Evolutionary conservation across 2,113 vertebrate genomes (phyloP).

Genomic region (Melozone crissalis): DNA sequence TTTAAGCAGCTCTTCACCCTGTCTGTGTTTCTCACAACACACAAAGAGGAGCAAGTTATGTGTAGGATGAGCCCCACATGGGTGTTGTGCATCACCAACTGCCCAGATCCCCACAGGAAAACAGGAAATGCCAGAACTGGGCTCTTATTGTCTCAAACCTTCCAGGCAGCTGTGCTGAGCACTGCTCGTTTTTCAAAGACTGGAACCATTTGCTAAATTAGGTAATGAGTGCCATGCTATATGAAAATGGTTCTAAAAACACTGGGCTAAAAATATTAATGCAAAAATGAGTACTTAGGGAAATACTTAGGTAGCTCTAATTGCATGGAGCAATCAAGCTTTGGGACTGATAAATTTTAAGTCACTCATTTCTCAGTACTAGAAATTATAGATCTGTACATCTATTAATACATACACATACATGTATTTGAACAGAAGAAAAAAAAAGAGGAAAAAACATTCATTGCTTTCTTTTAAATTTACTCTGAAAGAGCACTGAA

Average conservation of each 20-base stretch:
- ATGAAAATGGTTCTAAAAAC: neutral
- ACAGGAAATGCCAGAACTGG: neutral
- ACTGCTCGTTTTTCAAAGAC: neutral
- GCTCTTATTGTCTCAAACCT: rapidly evolving
- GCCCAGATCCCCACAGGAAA: rapidly evolving
- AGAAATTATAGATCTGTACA: neutral
- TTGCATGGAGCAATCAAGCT: neutral
- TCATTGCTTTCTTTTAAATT: neutral
- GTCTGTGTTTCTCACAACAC: neutral
- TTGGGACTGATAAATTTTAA: neutral
- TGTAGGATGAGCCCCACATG: rapidly evolving
- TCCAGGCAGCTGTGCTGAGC: neutral
- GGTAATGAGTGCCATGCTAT: neutral
- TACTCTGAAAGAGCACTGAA: neutral
- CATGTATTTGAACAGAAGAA: neutral
- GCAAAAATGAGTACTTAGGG: neutral
- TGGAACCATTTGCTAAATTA: neutral
- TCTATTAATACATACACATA: neutral
- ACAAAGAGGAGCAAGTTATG: rapidly evolving
- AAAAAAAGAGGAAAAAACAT: neutral
- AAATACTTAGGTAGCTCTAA: neutral
- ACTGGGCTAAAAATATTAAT: neutral
- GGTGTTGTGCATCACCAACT: neutral
- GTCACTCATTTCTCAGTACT: neutral
- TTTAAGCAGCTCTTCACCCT: neutral